These are phyloP conservation scores for Muscina levida DNA, from an alignment of 2,888 invertebrate genomes.

Conservation along the genomic window DNA sequence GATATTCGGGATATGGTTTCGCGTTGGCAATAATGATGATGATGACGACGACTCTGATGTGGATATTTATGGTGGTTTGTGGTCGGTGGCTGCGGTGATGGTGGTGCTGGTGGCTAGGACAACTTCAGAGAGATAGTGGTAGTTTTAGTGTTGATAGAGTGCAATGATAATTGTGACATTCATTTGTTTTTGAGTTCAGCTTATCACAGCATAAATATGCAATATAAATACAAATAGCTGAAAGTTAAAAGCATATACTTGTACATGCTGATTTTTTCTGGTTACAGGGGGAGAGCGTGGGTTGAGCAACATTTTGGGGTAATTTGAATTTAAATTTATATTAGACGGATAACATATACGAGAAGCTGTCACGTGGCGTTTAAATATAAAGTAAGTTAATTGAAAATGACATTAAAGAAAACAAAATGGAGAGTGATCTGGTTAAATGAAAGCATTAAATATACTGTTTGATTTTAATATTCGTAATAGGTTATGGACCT, in stretches of 20 bases:
- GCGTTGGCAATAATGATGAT: too few species aligned
- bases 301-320: too few species aligned
- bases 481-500: too few species aligned
- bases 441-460: background rate
- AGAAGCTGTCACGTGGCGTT: too few species aligned
- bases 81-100: background rate
- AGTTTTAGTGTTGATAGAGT: conserved; percentile 6
- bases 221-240: background rate
- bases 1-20: conserved; percentile 4
- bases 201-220: conserved; percentile 42
- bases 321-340: too few species aligned
- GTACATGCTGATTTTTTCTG: background rate
- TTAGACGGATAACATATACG: too few species aligned
- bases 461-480: too few species aligned
- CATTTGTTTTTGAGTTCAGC: conserved; percentile 53
- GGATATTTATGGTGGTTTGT: conserved; percentile 7
- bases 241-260: conserved; percentile 33
- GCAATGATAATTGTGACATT: conserved; percentile 52
- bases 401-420: too few species aligned
- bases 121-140: background rate
- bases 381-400: too few species aligned
- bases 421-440: too few species aligned
- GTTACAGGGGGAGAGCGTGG: too few species aligned
- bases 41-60: conserved; percentile 30
- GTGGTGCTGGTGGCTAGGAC: conserved; percentile 24